Percentiles rank a stretch among this genome's conserved stretches.
These are phyloP conservation scores for Clarias macrocephalus DNA, from an alignment of 2,113 vertebrate genomes.

Conservation along the genomic window DNA sequence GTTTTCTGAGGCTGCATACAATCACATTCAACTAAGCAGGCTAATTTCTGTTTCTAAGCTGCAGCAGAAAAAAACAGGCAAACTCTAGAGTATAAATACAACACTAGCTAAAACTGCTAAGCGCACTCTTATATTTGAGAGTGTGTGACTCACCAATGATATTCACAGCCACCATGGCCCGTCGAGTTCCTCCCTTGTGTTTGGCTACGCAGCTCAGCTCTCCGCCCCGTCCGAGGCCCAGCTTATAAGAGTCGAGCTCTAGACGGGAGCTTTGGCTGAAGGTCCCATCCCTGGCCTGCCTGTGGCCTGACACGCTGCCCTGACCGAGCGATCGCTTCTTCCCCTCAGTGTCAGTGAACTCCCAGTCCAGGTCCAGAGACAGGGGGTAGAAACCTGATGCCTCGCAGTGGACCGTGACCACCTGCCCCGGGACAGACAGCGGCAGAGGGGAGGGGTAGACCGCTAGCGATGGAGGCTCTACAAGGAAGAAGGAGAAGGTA, in stretches of 20 bases:
- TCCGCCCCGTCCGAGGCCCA: conserved; percentile 67
- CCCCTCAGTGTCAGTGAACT: conserved; percentile 57
- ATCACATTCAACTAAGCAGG: too few species aligned
- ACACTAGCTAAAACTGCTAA: not conserved
- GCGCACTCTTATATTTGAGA: not conserved
- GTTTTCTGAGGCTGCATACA: not conserved
- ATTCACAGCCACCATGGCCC: conserved; percentile 59
- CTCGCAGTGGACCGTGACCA: conserved; percentile 69
- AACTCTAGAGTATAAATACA: not conserved
- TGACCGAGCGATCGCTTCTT: conserved; percentile 58
- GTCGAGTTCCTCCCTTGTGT: conserved; percentile 68
- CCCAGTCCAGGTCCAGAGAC: conserved; percentile 75
- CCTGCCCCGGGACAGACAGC: conserved; percentile 63
- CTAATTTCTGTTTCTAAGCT: not conserved
- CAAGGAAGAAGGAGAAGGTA: not conserved
- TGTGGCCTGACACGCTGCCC: conserved; percentile 69
- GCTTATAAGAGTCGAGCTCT: conserved; percentile 55
- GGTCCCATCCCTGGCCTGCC: conserved; percentile 76
- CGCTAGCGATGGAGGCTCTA: conserved; percentile 63
- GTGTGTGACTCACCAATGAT: conserved; percentile 66
- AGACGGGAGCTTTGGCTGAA: conserved; percentile 72
- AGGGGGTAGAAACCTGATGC: conserved; percentile 77
- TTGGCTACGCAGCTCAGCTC: conserved; percentile 73
- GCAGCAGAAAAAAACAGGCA: not conserved
- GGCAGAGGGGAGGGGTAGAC: conserved; percentile 69